Percentiles rank a stretch among this genome's conserved stretches.
Evolutionary conservation across 1,140 invertebrate genomes (phyloP).

Genomic region (Lycorma delicatula): DNA sequence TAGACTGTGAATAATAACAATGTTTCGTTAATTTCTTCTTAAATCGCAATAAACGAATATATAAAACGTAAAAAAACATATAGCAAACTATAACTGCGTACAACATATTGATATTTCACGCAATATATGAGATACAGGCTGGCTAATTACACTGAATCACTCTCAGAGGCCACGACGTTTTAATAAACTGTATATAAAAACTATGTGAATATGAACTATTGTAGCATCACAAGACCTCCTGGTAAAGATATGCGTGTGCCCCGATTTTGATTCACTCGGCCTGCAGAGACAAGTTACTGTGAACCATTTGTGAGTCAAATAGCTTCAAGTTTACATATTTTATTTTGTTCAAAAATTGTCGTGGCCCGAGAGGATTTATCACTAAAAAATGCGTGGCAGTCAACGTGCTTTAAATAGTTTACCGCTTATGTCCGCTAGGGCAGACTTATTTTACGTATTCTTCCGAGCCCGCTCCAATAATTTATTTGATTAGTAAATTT

Average conservation of each 20-base stretch:
- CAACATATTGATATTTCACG: not conserved
- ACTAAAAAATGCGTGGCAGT: not conserved
- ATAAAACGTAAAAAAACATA: not conserved
- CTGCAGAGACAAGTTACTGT: not conserved
- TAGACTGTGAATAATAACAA: not conserved
- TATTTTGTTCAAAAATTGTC: not conserved
- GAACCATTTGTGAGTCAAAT: not conserved
- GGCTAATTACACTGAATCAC: not conserved
- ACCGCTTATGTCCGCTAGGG: no score
- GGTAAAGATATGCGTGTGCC: not conserved
- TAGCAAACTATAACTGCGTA: not conserved
- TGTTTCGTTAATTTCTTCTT: not conserved
- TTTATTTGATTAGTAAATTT: no score
- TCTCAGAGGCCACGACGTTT: not conserved
- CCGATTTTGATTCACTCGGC: not conserved
- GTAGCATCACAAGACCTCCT: not conserved
- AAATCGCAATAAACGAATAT: not conserved
- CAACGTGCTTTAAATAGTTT: no score
- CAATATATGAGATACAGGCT: not conserved
- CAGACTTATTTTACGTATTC: no score
- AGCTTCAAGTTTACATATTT: not conserved
- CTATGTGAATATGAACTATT: not conserved
- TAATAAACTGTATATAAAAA: not conserved
- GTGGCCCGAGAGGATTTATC: not conserved
- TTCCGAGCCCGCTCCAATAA: no score